Percentiles rank a stretch among this genome's conserved stretches.
phyloP scores from a whole-genome alignment of 2,888 invertebrate genomes.

The Agrochola macilenta region DNA sequence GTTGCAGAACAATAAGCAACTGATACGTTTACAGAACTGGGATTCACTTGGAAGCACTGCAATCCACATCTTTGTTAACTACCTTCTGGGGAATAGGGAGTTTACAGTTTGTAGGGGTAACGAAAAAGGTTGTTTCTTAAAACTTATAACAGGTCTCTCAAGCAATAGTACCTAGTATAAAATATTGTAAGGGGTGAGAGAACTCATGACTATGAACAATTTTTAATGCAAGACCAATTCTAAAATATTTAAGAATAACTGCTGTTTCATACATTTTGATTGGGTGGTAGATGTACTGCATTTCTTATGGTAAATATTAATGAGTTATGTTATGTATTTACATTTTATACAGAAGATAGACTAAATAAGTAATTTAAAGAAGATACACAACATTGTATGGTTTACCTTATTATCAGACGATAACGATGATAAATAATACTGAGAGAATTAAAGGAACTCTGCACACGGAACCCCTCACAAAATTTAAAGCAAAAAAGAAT shows the following conservation, averaged over 20 bases:
- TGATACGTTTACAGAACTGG: constrained; percentile 40
- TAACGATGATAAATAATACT: not conserved
- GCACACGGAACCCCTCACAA: not conserved
- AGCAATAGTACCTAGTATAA: not conserved
- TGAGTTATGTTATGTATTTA: not conserved
- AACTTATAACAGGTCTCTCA: not conserved
- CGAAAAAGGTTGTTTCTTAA: not conserved
- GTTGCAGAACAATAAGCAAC: constrained; percentile 52
- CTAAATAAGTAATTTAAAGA: not conserved
- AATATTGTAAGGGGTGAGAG: not conserved
- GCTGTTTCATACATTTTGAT: constrained; percentile 7
- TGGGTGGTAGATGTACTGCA: not conserved
- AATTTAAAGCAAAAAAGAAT: not conserved
- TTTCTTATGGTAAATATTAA: not conserved
- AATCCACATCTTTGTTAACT: constrained; percentile 22
- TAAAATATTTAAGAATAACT: not conserved
- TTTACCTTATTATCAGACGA: not conserved
- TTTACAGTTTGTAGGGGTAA: not conserved
- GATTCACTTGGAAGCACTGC: constrained; percentile 36
- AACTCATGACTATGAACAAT: not conserved
- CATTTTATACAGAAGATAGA: not conserved
- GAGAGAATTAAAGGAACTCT: not conserved
- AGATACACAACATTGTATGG: not conserved
- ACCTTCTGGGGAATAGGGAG: constrained; percentile 15
- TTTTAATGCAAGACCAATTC: not conserved